Percentiles rank a stretch among this genome's conserved stretches.
These are phyloP conservation scores for Silurus asotus DNA, from an alignment of 2,113 vertebrate species.

Conservation along the genomic window DNA sequence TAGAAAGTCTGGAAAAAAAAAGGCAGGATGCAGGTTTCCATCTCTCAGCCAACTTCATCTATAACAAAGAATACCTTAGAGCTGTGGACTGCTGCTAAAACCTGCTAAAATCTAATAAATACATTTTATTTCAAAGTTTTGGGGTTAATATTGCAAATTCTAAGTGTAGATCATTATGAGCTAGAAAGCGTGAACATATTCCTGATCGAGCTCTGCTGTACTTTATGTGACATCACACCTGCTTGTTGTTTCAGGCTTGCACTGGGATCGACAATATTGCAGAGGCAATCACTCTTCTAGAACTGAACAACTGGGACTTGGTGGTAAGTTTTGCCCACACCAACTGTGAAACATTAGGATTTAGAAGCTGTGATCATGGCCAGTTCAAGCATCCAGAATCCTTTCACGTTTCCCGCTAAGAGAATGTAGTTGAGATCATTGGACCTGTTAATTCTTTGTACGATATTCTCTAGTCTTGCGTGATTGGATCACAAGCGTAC, in stretches of 20 bases:
- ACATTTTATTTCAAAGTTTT: background rate
- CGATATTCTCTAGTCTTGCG: background rate
- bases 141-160: background rate
- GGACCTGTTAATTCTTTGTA: background rate
- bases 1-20: background rate
- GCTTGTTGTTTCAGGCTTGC: slow-evolving; percentile 82
- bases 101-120: background rate
- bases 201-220: background rate
- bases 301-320: slow-evolving; percentile 99
- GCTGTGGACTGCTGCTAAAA: too few relatives aligned
- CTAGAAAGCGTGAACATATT: background rate
- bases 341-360: background rate
- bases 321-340: slow-evolving; percentile 83
- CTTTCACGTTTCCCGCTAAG: background rate
- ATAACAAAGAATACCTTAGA: background rate
- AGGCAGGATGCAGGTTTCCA: background rate
- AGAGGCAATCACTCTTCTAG: slow-evolving; percentile 97
- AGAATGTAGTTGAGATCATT: background rate
- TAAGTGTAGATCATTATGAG: background rate
- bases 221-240: background rate
- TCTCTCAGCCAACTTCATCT: background rate
- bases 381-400: background rate
- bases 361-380: background rate
- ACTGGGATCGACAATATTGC: slow-evolving; percentile 99
- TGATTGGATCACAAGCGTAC: background rate